Evolutionary conservation across 2,797 vertebrate genomes (phyloP).

Genomic region (Peromyscus eremicus): DNA sequence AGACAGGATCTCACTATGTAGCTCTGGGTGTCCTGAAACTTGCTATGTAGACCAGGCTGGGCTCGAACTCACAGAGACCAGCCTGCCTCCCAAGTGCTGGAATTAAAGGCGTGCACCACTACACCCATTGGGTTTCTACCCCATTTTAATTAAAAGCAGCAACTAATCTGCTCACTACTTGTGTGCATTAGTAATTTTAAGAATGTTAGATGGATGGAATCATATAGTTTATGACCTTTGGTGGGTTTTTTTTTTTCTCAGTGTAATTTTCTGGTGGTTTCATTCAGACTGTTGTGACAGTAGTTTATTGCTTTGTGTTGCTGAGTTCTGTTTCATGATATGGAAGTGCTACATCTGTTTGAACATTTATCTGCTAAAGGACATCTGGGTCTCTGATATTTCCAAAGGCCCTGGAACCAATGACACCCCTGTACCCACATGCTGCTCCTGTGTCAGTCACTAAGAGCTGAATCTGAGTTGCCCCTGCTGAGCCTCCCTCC

Average conservation of each 20-base stretch:
- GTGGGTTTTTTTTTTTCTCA: not conserved
- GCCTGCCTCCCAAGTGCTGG: not conserved
- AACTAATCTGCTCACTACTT: conserved; percentile 25
- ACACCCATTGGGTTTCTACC: not conserved
- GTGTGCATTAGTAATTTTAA: conserved; percentile 38
- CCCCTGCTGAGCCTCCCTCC: not conserved
- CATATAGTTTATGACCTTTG: not conserved
- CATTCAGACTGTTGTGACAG: not conserved
- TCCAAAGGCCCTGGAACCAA: not conserved
- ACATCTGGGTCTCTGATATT: not conserved
- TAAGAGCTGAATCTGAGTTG: not conserved
- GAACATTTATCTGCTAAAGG: not conserved
- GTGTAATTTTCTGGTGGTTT: conserved; percentile 10
- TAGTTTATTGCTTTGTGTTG: not conserved
- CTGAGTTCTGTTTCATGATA: not conserved
- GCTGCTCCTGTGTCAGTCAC: not conserved
- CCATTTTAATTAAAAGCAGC: not conserved
- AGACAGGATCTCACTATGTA: not conserved
- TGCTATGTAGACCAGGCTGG: not conserved
- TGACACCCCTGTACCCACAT: not conserved
- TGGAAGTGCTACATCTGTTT: not conserved
- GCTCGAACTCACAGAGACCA: not conserved
- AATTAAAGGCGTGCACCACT: not conserved
- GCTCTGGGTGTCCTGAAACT: not conserved
- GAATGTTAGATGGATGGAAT: not conserved